phyloP scores from a whole-genome alignment of 2,888 invertebrate species.

The Troides aeacus region DNA sequence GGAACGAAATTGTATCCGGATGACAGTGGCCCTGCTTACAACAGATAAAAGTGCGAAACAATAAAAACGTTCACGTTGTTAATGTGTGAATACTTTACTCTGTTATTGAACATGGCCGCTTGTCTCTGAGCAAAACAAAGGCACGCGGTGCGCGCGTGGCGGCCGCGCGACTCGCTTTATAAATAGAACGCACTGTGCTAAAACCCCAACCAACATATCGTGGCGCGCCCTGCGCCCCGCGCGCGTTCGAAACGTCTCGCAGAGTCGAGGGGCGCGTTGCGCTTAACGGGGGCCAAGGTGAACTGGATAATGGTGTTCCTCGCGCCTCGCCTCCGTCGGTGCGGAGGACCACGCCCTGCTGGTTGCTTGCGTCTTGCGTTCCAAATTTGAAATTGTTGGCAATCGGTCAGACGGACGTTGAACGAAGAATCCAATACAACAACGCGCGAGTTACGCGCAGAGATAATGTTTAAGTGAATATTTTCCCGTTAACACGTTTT shows the following conservation, averaged over 20 bases:
- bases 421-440: not conserved
- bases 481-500: no score
- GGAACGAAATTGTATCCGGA: constrained; percentile 8
- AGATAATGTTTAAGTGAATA: no score
- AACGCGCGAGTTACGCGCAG: not conserved
- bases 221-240: constrained; percentile 42
- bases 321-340: constrained; percentile 44
- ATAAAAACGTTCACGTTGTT: constrained; percentile 60
- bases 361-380: constrained; percentile 45
- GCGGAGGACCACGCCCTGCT: constrained; percentile 64
- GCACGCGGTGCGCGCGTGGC: constrained; percentile 71
- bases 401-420: constrained; percentile 35
- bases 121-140: constrained; percentile 70
- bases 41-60: constrained; percentile 48
- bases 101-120: constrained; percentile 45
- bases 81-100: constrained; percentile 53
- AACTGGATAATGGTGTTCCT: constrained; percentile 38
- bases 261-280: constrained; percentile 30
- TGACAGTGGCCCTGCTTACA: constrained; percentile 52
- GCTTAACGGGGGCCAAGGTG: constrained; percentile 40
- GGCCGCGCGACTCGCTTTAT: constrained; percentile 52
- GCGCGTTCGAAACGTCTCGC: constrained; percentile 25
- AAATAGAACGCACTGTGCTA: constrained; percentile 62
- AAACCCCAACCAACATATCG: constrained; percentile 46
- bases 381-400: constrained; percentile 58